Base-by-base conservation (phyloP, 2,113 vertebrate genomes). In the Labeo rohita region DNA sequence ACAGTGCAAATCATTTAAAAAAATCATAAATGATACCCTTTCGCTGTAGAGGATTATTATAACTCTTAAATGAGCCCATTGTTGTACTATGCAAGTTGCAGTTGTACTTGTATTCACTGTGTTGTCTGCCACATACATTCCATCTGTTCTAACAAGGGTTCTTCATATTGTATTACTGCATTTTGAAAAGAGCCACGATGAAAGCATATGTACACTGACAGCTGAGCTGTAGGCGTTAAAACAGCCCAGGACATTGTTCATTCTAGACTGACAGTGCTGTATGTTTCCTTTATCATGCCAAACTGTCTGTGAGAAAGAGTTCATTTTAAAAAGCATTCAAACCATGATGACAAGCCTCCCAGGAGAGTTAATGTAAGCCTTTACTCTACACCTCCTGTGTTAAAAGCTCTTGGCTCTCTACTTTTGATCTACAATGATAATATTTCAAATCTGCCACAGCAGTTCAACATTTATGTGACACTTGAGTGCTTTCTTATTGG, bases 391-490 rank as follows among this genome's bases (percentile, higher is more conserved):
- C 72, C 72, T 45, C 56, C 21, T 8, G 54, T 79, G 21, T 43
- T 13, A 61, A 45, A n/a, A 79, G 56, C 18, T 61, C 21, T 80
- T 47, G 3, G 15, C 39, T 23, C 1, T 9, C 43, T 47, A 23
- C 4, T 16, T 65, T 47, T 80, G 39, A 80, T 49, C 4, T 49
- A 49, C 21, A 4, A 28, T 23, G 7, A 65, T 47, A 47, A 47
- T 63, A 16, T 65, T 21, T 79, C 54, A 61, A n/a, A 54, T 7
- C 34, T 61, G 6, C 18, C 34, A 79, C 28, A 59, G 9, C 68
- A 72, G 36, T 72, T 72, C 36, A 74, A 74, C 72, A 74, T 47
- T 74, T 74, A 47, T 74, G 43, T 47, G 43, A 74, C 43, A 47
- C 3, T 73, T 74, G 21, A 74, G 43, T 49, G 72, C 72, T 49